These are phyloP conservation scores for Poecilia gillii DNA, from an alignment of 2,797 vertebrate species.

Conservation along the genomic window DNA sequence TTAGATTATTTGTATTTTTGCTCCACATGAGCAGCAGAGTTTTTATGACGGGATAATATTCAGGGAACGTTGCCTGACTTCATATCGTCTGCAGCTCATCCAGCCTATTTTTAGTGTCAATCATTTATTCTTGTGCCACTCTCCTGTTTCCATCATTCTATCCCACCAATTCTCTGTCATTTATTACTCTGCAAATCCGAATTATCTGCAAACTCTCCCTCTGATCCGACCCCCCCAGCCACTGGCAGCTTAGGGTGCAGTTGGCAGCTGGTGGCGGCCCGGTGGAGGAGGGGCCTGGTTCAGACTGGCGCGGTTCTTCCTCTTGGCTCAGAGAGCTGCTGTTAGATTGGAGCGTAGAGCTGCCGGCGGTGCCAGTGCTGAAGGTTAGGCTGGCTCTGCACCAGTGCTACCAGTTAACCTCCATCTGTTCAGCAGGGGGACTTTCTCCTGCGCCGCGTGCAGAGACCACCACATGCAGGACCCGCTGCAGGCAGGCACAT, in stretches of 20 bases:
- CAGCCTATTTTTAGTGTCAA: constrained; percentile 56
- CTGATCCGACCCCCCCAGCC: constrained; percentile 25
- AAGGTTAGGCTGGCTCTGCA: constrained; percentile 66
- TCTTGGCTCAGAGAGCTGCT: constrained; percentile 51
- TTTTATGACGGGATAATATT: constrained; percentile 44
- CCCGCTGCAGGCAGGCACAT: not conserved
- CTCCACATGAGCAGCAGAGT: not conserved
- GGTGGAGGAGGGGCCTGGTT: constrained; percentile 43
- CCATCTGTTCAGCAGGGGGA: constrained; percentile 65
- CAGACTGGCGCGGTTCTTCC: constrained; percentile 56
- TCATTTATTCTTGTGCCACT: constrained; percentile 51
- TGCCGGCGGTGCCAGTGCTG: constrained; percentile 62
- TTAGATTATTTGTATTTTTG: not conserved
- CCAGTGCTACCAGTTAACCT: constrained; percentile 62
- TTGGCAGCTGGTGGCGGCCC: constrained; percentile 65
- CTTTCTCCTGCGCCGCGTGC: not conserved
- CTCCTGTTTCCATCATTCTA: constrained; percentile 14
- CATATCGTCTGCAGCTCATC: constrained; percentile 50
- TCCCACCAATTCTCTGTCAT: constrained; percentile 30
- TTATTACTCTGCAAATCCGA: constrained; percentile 59
- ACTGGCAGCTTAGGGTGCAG: constrained; percentile 51
- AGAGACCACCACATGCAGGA: not conserved
- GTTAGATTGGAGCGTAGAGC: constrained; percentile 70
- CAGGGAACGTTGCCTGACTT: constrained; percentile 31
- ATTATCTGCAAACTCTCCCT: constrained; percentile 49